Conservation (phyloP, 2,797 vertebrate genomes). For the Lithobates sylvaticus region DNA sequence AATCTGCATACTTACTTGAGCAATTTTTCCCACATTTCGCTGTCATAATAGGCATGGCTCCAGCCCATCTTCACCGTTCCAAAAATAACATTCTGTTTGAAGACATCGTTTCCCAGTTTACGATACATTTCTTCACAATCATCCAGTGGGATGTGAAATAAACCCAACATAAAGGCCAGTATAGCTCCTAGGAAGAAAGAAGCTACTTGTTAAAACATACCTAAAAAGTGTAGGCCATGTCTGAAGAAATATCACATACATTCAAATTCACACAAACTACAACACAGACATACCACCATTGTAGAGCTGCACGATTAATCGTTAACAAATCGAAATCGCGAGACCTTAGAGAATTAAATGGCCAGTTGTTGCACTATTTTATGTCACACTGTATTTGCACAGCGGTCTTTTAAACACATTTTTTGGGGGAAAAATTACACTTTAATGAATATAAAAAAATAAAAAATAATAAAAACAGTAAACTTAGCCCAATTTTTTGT, state of each 20-base stretch:
- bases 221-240: not conserved
- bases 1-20: conserved; percentile 87
- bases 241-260: not conserved
- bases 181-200: conserved; percentile 85
- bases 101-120: conserved; percentile 92
- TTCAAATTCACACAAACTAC: not conserved
- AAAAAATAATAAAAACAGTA: too few relatives aligned
- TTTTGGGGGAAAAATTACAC: too few relatives aligned
- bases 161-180: conserved; percentile 93
- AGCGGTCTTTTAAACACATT: too few relatives aligned
- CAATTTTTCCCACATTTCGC: conserved; percentile 93
- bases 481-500: too few relatives aligned
- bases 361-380: too few relatives aligned
- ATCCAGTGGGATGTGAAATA: conserved; percentile 89
- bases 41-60: conserved; percentile 97
- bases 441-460: too few relatives aligned
- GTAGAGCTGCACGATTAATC: too few relatives aligned
- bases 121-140: conserved; percentile 94
- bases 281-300: not conserved
- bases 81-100: conserved; percentile 95
- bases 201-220: not conserved
- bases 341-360: too few relatives aligned
- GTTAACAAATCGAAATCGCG: too few relatives aligned
- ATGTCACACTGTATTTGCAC: too few relatives aligned
- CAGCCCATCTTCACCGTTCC: conserved; percentile 98